These are phyloP conservation scores for Encarsia formosa DNA, from an alignment of 2,888 invertebrate species.

Conservation along the genomic window DNA sequence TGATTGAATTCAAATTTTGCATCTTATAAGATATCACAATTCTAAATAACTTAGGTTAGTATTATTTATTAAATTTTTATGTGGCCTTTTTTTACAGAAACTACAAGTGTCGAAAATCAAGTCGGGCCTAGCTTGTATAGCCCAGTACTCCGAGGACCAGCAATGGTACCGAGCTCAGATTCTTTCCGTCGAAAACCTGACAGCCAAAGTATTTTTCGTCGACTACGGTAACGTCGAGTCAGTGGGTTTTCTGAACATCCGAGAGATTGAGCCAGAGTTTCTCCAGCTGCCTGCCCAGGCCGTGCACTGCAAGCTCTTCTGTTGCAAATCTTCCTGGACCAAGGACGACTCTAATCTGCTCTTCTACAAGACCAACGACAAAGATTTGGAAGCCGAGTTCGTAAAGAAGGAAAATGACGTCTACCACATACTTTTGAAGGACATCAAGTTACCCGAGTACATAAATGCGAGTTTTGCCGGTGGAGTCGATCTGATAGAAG, in stretches of 20 bases:
- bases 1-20: too few species aligned
- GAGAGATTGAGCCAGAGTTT: conserved; percentile 41
- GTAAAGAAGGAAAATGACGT: conserved; percentile 33
- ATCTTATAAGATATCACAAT: too few species aligned
- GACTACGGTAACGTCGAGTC: conserved; percentile 72
- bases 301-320: conserved; percentile 45
- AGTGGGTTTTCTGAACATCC: conserved; percentile 54
- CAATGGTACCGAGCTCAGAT: conserved; percentile 67
- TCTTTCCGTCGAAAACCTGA: conserved; percentile 53
- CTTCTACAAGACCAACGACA: conserved; percentile 28
- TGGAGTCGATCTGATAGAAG: conserved; percentile 33
- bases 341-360: conserved; percentile 34
- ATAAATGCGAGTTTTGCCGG: conserved; percentile 39
- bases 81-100: too few species aligned
- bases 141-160: conserved; percentile 54
- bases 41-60: too few species aligned
- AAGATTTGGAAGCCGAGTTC: conserved; percentile 42
- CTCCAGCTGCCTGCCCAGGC: conserved; percentile 45
- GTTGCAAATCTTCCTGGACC: conserved; percentile 32
- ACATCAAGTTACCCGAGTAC: conserved; percentile 28
- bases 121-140: conserved; percentile 38
- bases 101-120: conserved; percentile 31
- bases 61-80: too few species aligned
- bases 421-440: conserved; percentile 38
- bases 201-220: conserved; percentile 59